Percentiles rank a stretch among this genome's conserved stretches.
These are phyloP conservation scores for Cottus gobio DNA, from an alignment of 2,113 vertebrate genomes.

Conservation along the genomic window DNA sequence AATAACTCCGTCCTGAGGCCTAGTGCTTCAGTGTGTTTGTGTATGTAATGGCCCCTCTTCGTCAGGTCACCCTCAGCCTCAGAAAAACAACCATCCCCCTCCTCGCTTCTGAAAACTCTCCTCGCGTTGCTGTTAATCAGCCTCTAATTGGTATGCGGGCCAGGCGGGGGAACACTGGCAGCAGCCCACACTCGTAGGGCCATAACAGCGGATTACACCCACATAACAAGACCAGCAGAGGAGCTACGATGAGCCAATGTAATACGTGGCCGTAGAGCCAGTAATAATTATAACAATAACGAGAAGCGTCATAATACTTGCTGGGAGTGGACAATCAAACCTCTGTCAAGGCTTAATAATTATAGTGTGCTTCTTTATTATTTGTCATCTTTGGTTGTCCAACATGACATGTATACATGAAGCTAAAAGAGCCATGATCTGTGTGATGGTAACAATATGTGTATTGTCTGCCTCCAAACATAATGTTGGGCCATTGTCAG, in stretches of 20 bases:
- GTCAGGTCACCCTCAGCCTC: constrained; percentile 43
- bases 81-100: constrained; percentile 20
- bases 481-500: not conserved
- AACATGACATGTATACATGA: constrained; percentile 3
- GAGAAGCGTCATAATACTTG: constrained; percentile 30
- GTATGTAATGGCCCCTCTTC: constrained; percentile 22
- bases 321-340: constrained; percentile 12
- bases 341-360: constrained; percentile 32
- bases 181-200: constrained; percentile 43
- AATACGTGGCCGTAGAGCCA: constrained; percentile 34
- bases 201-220: constrained; percentile 36
- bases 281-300: constrained; percentile 57
- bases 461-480: not conserved
- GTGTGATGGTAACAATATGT: not conserved
- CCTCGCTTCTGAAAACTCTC: constrained; percentile 26
- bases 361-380: constrained; percentile 27
- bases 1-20: constrained; percentile 36
- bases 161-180: constrained; percentile 28
- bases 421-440: not conserved
- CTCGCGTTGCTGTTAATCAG: constrained; percentile 59
- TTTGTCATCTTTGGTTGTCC: constrained; percentile 40
- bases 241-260: constrained; percentile 26
- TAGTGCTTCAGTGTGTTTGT: constrained; percentile 30
- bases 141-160: constrained; percentile 60
- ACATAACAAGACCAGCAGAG: constrained; percentile 36